Base-by-base conservation (phyloP, 2,888 invertebrate species). In the Anoncus sp. region DNA sequence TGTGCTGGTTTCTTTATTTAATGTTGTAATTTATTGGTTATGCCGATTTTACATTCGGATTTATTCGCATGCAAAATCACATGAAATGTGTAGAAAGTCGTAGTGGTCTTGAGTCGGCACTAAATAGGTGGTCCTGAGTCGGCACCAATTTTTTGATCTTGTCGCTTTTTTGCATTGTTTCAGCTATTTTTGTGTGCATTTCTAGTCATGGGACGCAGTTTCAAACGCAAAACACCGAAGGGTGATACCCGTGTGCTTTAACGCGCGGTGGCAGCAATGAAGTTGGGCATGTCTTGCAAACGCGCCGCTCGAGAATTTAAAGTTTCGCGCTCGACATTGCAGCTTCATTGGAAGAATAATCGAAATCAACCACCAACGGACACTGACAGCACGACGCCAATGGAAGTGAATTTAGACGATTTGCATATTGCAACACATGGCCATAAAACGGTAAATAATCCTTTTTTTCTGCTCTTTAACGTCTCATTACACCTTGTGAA, bases 251-350 rank as follows among this genome's bases (percentile, higher is more conserved):
- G 20, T 49, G 49, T 22, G 49, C 49, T 49, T 49, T 20, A 20
- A 49, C 49, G 49, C 18, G 49, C 49, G n/a, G n/a, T n/a, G n/a
- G n/a, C n/a, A n/a, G n/a, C n/a, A 49, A 49, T 49, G 49, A 49
- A 49, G 49, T 20, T 18, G 10, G 49, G 49, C 20, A 49, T 49
- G 49, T 20, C 49, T 49, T 49, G 49, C 22, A 49, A 49, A 49
- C 20, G 49, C 20, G 49, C 49, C 20, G 49, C 49, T 49, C 49
- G 49, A 20, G 22, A 49, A 49, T 49, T 49, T 20, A 18, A 49
- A 20, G 22, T 49, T 6, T 20, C 22, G 20, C 20, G 49, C 47
- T 47, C 16, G 16, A 16, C 47, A 47, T 47, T 6, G 47, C 47
- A 47, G 47, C 18, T 16, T 47, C 47, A 47, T 47, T 47, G 47